phyloP scores from a whole-genome alignment of 2,888 invertebrate genomes.

The Amaurobius ferox region DNA sequence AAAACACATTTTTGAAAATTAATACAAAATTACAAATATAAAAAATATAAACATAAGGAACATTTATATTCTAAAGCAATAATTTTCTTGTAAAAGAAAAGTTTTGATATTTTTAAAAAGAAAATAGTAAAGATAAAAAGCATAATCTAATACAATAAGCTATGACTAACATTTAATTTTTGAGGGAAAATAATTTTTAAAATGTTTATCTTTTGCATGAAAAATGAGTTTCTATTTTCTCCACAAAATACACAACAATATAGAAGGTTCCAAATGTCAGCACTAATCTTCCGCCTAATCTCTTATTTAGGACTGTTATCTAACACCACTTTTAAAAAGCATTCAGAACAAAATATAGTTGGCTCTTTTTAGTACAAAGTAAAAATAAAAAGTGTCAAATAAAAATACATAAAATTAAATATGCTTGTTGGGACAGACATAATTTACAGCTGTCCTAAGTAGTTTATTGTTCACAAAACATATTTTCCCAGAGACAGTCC shows the following conservation, averaged over 20 bases:
- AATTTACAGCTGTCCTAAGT: neutral
- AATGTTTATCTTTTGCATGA: neutral
- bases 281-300: neutral
- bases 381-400: neutral
- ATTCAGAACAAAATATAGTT: too few species aligned
- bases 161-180: too few species aligned
- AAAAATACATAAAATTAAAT: slow-evolving; percentile 1
- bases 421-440: neutral
- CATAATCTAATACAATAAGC: too few species aligned
- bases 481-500: slow-evolving; percentile 59
- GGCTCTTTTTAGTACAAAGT: neutral
- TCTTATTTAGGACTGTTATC: neutral
- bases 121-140: too few species aligned
- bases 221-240: neutral
- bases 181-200: too few species aligned
- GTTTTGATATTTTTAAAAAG: too few species aligned
- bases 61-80: neutral
- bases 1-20: neutral
- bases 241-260: too few species aligned
- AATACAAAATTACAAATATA: neutral
- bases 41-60: neutral
- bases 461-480: slow-evolving; percentile 39
- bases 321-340: neutral
- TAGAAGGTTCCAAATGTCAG: neutral
- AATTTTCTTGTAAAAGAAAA: too few species aligned